A percentile compares a stretch with the other conserved stretches of the same genome.
Conservation (phyloP, 1,140 invertebrate species). For the Rhyzopertha dominica region DNA sequence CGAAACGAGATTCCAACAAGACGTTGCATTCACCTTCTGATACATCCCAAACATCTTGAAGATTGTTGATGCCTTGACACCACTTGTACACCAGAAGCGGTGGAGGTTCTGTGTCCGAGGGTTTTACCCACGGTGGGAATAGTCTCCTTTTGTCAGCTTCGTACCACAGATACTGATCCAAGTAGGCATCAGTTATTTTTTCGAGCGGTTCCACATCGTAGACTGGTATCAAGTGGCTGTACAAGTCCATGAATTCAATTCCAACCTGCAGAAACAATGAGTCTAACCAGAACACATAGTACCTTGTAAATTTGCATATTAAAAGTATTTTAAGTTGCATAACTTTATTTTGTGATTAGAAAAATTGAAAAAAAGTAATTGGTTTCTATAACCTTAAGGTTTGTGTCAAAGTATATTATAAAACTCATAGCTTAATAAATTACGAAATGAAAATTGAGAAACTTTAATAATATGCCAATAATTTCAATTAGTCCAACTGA, state of each 20-base stretch:
- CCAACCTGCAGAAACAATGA: slow-evolving; percentile 61
- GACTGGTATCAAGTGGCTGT: slow-evolving; percentile 97
- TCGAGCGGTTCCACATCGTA: slow-evolving; percentile 99
- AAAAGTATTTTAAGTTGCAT: too few relatives aligned
- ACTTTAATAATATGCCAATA: too few relatives aligned
- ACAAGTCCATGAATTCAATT: slow-evolving; percentile 99
- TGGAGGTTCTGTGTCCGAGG: slow-evolving; percentile 96
- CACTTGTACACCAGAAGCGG: slow-evolving; percentile 98
- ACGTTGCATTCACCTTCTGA: slow-evolving; percentile 98
- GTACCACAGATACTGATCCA: slow-evolving; percentile 99
- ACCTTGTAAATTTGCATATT: too few relatives aligned
- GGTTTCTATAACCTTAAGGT: too few relatives aligned
- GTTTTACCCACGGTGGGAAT: slow-evolving; percentile 99
- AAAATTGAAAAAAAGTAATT: too few relatives aligned
- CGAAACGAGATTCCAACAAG: slow-evolving; percentile 93
- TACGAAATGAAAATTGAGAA: too few relatives aligned
- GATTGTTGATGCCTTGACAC: slow-evolving; percentile 98
- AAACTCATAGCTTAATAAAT: too few relatives aligned
- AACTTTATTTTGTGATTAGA: too few relatives aligned
- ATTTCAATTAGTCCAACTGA: too few relatives aligned
- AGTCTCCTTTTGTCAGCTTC: slow-evolving; percentile 96
- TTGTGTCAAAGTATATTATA: too few relatives aligned
- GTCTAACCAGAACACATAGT: too few relatives aligned
- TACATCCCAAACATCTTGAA: slow-evolving; percentile 99
- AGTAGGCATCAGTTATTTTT: slow-evolving; percentile 99